Conservation (phyloP, 2,113 vertebrate species). For the Gallinago media region DNA sequence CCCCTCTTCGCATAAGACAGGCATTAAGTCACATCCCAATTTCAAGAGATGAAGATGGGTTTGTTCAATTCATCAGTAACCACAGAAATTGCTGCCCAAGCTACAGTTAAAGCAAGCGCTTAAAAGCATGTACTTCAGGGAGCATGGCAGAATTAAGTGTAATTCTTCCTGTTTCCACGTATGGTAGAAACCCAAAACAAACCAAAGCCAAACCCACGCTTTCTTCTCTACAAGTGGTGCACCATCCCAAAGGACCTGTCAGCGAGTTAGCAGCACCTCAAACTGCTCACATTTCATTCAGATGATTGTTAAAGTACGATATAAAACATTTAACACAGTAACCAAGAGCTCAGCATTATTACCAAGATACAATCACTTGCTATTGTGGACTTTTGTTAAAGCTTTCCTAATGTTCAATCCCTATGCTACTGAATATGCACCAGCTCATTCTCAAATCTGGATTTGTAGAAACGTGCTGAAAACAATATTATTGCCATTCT, state of each 20-base stretch:
- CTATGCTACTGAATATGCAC: background rate
- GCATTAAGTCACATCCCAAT: background rate
- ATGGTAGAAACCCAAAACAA: background rate
- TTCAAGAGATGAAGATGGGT: background rate
- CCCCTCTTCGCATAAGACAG: background rate
- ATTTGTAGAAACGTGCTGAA: background rate
- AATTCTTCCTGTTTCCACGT: background rate
- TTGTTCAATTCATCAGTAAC: background rate
- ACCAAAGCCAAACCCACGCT: accelerated
- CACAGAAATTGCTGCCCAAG: background rate
- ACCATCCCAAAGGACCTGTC: background rate
- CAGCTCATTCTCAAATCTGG: background rate
- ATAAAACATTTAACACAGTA: background rate
- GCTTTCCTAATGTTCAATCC: background rate
- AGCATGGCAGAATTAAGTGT: background rate
- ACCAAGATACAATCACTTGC: background rate
- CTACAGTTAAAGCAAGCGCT: background rate
- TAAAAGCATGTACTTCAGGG: background rate
- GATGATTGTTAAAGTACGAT: background rate
- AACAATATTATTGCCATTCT: background rate
- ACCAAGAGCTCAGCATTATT: background rate
- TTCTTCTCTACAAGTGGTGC: background rate
- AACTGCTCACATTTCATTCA: background rate
- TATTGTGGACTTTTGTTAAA: background rate
- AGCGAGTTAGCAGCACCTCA: background rate